These are phyloP conservation scores for Rhinoraja longicauda DNA, from an alignment of 2,797 vertebrate genomes.

Conservation along the genomic window DNA sequence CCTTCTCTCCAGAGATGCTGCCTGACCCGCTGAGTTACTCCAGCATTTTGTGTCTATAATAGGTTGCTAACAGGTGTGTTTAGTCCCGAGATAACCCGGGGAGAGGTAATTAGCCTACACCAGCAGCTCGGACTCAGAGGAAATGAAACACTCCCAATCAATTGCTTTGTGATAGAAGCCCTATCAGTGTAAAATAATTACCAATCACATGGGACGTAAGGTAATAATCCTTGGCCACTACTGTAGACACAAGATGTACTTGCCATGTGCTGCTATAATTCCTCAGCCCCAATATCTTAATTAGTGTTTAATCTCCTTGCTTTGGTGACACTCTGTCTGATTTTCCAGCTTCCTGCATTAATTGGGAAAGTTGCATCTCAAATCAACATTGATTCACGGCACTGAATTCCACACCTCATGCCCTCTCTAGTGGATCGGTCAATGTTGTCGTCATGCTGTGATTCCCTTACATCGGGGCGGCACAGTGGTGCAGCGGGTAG, in stretches of 20 bases:
- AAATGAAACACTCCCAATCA: conserved; percentile 13
- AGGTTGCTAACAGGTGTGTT: background rate
- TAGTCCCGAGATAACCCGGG: background rate
- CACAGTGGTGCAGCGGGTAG: too few species aligned
- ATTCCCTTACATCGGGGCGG: background rate
- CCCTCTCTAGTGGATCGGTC: too few species aligned
- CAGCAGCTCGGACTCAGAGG: background rate
- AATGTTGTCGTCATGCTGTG: background rate
- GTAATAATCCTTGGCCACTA: background rate
- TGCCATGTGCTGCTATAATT: conserved; percentile 13
- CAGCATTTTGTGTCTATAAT: background rate
- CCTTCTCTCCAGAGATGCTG: too few species aligned
- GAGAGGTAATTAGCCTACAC: background rate
- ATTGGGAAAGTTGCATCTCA: conserved; percentile 18
- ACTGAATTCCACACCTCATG: background rate
- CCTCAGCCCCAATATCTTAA: conserved; percentile 21
- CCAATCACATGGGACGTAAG: background rate
- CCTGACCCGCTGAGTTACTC: too few species aligned
- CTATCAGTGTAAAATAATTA: conserved; percentile 15
- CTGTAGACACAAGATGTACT: background rate
- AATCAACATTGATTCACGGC: background rate
- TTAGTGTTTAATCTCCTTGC: background rate
- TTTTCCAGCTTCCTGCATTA: background rate
- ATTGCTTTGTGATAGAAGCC: background rate
- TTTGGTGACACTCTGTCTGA: background rate